These are phyloP conservation scores for Tapirus terrestris DNA, from an alignment of 2,113 vertebrate genomes.

Conservation along the genomic window DNA sequence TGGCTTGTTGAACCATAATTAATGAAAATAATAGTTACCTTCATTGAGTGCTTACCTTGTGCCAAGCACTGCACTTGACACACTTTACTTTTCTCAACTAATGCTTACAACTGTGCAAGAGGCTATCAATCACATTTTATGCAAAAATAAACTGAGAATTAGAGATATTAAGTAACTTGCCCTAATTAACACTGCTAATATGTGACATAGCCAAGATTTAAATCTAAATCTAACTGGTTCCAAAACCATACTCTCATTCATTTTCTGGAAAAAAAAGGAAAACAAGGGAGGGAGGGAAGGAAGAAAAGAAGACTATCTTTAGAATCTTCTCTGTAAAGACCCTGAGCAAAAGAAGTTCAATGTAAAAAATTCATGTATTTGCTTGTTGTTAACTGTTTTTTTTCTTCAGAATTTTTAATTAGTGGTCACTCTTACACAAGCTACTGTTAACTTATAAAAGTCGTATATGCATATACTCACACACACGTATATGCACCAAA, in stretches of 20 bases:
- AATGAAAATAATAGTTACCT: neutral
- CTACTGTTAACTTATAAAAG: neutral
- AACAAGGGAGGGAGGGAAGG: neutral
- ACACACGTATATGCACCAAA: neutral
- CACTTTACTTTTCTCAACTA: neutral
- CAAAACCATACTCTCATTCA: neutral
- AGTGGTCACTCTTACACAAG: neutral
- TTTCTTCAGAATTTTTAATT: slow-evolving; percentile 24
- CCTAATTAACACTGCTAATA: neutral
- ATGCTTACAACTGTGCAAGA: neutral
- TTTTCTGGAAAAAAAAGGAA: neutral
- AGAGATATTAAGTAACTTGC: neutral
- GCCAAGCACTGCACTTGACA: neutral
- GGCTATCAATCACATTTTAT: neutral
- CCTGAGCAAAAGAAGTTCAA: neutral
- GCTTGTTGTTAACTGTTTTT: neutral
- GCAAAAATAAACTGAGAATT: neutral
- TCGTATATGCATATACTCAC: neutral
- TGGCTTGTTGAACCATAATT: neutral
- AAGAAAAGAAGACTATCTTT: neutral
- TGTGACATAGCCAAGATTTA: neutral
- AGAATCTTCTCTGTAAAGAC: neutral
- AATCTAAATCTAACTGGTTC: neutral
- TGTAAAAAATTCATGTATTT: neutral
- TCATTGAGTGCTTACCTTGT: neutral